Evolutionary conservation across 1,140 invertebrate species (phyloP).

Genomic region (Himalopsyche phryganea): DNA sequence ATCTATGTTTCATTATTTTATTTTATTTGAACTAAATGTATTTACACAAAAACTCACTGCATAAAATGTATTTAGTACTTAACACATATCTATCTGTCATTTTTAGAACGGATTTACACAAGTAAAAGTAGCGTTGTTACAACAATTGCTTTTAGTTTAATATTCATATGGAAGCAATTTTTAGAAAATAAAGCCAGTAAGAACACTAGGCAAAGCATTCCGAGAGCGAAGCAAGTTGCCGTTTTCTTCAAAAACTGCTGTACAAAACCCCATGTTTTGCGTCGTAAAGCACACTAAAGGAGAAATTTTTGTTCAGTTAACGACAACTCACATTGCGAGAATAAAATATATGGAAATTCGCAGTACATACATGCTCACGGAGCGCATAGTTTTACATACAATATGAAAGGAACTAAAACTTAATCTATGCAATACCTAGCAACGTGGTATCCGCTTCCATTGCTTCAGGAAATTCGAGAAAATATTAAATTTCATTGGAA

Average conservation of each 20-base stretch:
- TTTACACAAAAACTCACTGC: too few relatives aligned
- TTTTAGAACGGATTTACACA: too few relatives aligned
- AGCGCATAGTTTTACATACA: too few relatives aligned
- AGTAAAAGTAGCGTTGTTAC: not conserved
- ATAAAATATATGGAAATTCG: slow-evolving; percentile 1
- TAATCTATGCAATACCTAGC: too few relatives aligned
- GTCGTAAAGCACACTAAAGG: slow-evolving; percentile 18
- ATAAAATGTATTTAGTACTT: too few relatives aligned
- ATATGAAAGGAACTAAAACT: too few relatives aligned
- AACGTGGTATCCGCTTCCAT: too few relatives aligned
- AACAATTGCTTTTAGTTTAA: not conserved
- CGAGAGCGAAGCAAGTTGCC: not conserved
- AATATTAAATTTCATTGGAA: too few relatives aligned
- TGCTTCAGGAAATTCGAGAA: too few relatives aligned
- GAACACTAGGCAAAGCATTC: not conserved
- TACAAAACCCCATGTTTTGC: slow-evolving; percentile 11
- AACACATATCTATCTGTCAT: too few relatives aligned
- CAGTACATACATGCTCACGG: not conserved
- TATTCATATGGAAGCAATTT: slow-evolving; percentile 13
- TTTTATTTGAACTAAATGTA: too few relatives aligned
- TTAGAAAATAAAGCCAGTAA: slow-evolving; percentile 10
- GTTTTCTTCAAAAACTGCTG: not conserved
- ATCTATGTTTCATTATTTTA: too few relatives aligned
- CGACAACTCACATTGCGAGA: slow-evolving; percentile 5
- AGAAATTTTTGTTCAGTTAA: slow-evolving; percentile 15